Evolutionary conservation across 1,140 invertebrate genomes (phyloP), one percentile per base, ranked within the genome.

Genomic region (Ephestia elutella): DNA sequence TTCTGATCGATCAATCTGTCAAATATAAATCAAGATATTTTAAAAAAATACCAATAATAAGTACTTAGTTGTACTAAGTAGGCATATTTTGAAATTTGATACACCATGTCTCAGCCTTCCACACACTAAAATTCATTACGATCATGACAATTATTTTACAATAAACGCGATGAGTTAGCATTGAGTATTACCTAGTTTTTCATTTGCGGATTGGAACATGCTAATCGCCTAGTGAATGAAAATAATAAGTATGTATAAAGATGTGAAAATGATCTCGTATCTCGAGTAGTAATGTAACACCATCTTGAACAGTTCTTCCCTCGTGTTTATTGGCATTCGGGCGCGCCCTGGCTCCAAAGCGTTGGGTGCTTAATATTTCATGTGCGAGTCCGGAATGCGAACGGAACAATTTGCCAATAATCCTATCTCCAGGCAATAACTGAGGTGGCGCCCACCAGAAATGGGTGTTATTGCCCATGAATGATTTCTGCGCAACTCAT

Each of bases 341-440:
- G 28, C 25, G n/a, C 35, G 51, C 50, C 32, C 56, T 30, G 51
- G 21, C 54, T 59, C 44, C 59, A 50, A 55, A 58, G 57, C 61
- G 32, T 60, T 70, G 69, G 70, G 64, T 70, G 65, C 68, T 80
- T 80, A 76, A 80, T 76, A 78, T 73, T 80, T 74, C 71, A 72
- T 64, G 70, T 72, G 68, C 68, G 70, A 70, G 38, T 65, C 56
- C 66, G 73, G 70, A 75, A 76, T 78, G 75, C 66, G 75, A 74
- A 65, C 68, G 70, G 70, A 80, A 80, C 73, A 80, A 78, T 80
- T 78, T 75, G 73, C 73, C 78, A 80, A 80, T 80, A 80, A 80
- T 80, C 71, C 73, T 73, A 73, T 73, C 71, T 70, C 68, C 64
- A 59, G 63, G 73, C 75, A 74, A 78, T 80, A 78, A 75, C 77